These are phyloP conservation scores for Bembecia ichneumoniformis DNA, from an alignment of 2,888 invertebrate genomes.

Conservation along the genomic window DNA sequence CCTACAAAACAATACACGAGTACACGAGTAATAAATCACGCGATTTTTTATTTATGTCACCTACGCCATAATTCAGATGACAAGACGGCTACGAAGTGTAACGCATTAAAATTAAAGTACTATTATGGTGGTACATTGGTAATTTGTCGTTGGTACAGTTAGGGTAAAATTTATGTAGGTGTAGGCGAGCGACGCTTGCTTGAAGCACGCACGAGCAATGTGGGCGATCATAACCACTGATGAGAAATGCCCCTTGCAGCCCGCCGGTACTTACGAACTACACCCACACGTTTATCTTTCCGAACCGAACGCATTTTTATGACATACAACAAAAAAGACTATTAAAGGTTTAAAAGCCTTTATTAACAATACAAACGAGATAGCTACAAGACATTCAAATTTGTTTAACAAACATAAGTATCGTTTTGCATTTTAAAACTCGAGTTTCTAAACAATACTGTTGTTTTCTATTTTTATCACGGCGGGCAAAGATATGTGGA, in stretches of 20 bases:
- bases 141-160: slow-evolving; percentile 62
- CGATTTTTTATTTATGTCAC: not conserved
- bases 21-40: not conserved
- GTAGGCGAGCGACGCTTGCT: slow-evolving; percentile 46
- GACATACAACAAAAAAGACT: slow-evolving; percentile 36
- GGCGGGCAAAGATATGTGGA: slow-evolving; percentile 15
- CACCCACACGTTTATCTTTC: slow-evolving; percentile 26
- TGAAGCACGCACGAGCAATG: slow-evolving; percentile 30
- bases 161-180: slow-evolving; percentile 49
- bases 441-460: not conserved
- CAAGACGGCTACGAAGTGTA: not conserved
- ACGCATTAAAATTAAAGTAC: slow-evolving; percentile 37
- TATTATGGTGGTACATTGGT: slow-evolving; percentile 32
- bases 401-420: too few relatives aligned
- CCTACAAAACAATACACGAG: too few relatives aligned
- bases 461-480: slow-evolving; percentile 9
- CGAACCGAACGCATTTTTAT: slow-evolving; percentile 26
- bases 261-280: slow-evolving; percentile 24
- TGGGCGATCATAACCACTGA: slow-evolving; percentile 53
- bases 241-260: slow-evolving; percentile 40
- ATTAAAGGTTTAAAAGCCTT: not conserved
- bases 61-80: not conserved
- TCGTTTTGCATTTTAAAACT: too few relatives aligned
- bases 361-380: too few relatives aligned
- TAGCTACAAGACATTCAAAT: too few relatives aligned